Percentiles rank a stretch among this genome's conserved stretches.
Evolutionary conservation across 2,113 vertebrate genomes (phyloP).

Genomic region (Rostratula benghalensis): DNA sequence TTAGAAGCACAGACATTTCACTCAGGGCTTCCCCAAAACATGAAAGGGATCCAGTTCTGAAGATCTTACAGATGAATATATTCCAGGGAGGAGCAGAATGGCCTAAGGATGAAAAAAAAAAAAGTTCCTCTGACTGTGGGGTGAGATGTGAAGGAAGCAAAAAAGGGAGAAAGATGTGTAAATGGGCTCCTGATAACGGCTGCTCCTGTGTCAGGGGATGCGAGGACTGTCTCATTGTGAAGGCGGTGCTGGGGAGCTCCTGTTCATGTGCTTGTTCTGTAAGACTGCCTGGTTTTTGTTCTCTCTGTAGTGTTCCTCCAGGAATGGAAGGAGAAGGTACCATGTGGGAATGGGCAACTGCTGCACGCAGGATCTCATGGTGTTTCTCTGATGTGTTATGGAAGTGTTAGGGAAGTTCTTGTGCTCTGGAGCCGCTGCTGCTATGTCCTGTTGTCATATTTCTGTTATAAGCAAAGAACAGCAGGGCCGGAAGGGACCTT

Average conservation of each 20-base stretch:
- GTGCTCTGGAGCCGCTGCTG: neutral
- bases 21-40: neutral
- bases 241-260: neutral
- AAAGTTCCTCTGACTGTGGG: neutral
- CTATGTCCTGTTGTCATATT: neutral
- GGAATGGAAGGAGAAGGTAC: neutral
- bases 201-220: neutral
- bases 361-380: rapidly evolving
- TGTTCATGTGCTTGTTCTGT: rapidly evolving
- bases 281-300: neutral
- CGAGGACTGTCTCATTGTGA: neutral
- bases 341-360: neutral
- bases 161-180: neutral
- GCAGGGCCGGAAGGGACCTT: neutral
- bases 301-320: neutral
- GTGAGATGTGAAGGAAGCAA: neutral
- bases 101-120: neutral
- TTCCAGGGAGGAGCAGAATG: neutral
- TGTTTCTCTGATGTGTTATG: rapidly evolving
- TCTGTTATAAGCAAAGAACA: neutral
- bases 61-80: neutral
- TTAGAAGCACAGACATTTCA: neutral
- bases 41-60: neutral
- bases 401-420: rapidly evolving
- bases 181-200: neutral